Evolutionary conservation across 2,797 vertebrate genomes (phyloP).

Genomic region (Phataginus tetradactyla): DNA sequence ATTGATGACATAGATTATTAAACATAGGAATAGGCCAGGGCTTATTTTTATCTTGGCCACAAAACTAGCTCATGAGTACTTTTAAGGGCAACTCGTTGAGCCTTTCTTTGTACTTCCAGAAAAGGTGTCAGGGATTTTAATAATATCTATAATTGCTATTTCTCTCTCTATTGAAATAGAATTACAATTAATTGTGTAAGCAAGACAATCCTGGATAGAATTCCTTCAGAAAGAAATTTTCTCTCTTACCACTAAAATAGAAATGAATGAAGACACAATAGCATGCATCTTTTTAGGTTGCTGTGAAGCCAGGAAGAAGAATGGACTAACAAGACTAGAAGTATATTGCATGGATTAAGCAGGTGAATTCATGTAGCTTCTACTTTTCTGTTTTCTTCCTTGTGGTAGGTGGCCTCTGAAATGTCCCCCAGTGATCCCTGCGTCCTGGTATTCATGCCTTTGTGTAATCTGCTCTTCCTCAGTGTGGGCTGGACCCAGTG

Average conservation of each 20-base stretch:
- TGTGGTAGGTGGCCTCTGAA: not conserved
- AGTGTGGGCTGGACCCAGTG: not conserved
- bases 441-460: not conserved
- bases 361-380: not conserved
- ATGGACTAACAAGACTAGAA: not conserved
- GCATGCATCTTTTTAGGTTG: not conserved
- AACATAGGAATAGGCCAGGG: not conserved
- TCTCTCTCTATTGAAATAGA: not conserved
- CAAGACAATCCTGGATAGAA: conserved; percentile 10
- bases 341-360: not conserved
- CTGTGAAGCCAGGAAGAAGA: not conserved
- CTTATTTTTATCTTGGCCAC: not conserved
- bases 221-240: not conserved
- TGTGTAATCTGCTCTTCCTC: not conserved
- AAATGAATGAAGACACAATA: not conserved
- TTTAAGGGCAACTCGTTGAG: not conserved
- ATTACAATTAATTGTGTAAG: not conserved
- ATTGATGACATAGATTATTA: not conserved
- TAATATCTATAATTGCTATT: not conserved
- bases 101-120: not conserved
- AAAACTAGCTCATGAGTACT: not conserved
- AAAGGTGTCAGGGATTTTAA: not conserved
- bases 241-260: not conserved
- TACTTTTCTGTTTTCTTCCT: not conserved
- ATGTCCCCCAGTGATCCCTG: not conserved